Evolutionary conservation across 2,113 vertebrate species (phyloP).

Genomic region (Henicopernis longicauda): DNA sequence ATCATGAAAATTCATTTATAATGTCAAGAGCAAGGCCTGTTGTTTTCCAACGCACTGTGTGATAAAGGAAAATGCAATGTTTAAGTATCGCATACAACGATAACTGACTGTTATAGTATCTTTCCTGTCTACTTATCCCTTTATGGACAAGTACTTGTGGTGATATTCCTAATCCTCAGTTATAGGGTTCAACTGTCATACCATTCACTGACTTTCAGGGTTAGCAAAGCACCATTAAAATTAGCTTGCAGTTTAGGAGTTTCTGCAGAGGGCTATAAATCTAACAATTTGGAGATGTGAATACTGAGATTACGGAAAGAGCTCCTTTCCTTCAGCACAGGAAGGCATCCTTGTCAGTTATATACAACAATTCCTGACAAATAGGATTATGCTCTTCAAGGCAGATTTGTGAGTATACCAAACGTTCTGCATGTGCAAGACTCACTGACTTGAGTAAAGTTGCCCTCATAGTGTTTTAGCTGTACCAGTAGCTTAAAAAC

Average conservation of each 20-base stretch:
- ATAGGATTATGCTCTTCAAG: neutral
- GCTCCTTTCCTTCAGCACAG: neutral
- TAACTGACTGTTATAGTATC: neutral
- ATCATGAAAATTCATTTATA: neutral
- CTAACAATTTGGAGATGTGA: neutral
- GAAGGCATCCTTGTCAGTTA: neutral
- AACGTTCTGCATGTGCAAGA: neutral
- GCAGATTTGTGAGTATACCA: neutral
- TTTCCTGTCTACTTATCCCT: neutral
- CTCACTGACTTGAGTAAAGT: neutral
- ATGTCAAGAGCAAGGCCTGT: neutral
- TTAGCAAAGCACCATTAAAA: neutral
- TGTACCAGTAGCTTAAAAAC: neutral
- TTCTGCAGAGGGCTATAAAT: neutral
- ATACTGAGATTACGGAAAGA: neutral
- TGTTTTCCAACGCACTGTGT: neutral
- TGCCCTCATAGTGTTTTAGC: neutral
- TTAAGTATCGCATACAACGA: neutral
- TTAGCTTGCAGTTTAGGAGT: neutral
- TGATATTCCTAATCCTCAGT: neutral
- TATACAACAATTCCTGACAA: neutral
- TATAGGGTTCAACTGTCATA: neutral
- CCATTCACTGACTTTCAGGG: neutral
- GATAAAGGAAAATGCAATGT: neutral
- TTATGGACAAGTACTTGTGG: neutral